phyloP scores from a whole-genome alignment of 2,797 vertebrate genomes.

The Mus minutoides region DNA sequence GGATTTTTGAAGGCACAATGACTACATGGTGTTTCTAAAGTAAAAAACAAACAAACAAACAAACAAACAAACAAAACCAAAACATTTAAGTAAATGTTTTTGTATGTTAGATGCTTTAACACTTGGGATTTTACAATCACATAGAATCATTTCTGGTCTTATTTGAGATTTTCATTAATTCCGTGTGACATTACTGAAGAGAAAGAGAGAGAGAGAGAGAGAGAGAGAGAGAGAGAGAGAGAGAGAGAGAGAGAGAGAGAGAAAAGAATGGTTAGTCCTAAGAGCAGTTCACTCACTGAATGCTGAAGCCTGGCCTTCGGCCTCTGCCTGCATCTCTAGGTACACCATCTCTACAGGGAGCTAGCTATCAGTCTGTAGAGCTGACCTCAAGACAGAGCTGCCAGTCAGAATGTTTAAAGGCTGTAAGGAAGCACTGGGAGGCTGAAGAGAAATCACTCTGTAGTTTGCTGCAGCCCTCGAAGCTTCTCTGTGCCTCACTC shows the following conservation, averaged over 20 bases:
- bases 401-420: not conserved
- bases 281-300: not conserved
- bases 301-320: not conserved
- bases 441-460: not conserved
- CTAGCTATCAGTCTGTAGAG: not conserved
- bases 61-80: not conserved
- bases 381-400: rapidly evolving
- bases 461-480: rapidly evolving
- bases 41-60: not conserved
- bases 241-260: no score
- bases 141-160: not conserved
- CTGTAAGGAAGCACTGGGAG: not conserved
- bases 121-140: not conserved
- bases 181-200: not conserved
- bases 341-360: rapidly evolving
- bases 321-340: not conserved
- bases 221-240: no score
- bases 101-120: not conserved
- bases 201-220: not conserved
- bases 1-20: not conserved
- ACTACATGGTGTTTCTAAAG: not conserved
- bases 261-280: not conserved
- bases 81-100: not conserved
- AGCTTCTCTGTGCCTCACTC: not conserved
- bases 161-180: not conserved